These are phyloP conservation scores for Hemiscyllium ocellatum DNA, from an alignment of 2,113 vertebrate genomes.

Conservation along the genomic window DNA sequence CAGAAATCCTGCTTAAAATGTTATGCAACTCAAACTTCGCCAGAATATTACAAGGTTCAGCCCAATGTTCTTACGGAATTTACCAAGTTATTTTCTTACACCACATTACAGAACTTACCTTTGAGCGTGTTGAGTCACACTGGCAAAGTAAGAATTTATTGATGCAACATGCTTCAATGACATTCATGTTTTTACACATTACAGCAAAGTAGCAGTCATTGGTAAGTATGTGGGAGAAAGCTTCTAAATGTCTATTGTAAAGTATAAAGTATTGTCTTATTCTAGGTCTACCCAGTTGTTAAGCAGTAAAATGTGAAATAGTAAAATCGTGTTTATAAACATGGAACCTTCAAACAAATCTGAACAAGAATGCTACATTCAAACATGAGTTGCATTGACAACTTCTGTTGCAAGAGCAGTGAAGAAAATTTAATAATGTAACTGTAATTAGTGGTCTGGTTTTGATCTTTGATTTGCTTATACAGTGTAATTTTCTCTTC, in stretches of 20 bases:
- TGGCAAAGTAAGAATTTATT: background rate
- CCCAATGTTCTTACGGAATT: background rate
- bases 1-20: no score
- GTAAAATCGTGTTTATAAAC: background rate
- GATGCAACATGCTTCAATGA: background rate
- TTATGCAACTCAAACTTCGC: no score
- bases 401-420: background rate
- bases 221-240: background rate
- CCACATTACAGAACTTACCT: background rate
- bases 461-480: slow-evolving; percentile 10
- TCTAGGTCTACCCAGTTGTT: background rate
- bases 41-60: no score
- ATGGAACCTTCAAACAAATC: slow-evolving; percentile 1
- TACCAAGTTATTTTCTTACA: background rate
- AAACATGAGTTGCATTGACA: background rate
- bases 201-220: background rate
- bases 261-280: background rate
- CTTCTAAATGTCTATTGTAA: background rate
- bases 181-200: background rate
- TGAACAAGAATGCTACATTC: background rate
- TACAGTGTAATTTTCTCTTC: background rate
- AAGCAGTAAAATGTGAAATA: background rate
- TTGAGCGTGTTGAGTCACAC: background rate
- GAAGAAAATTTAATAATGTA: background rate
- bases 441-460: background rate